phyloP scores from a whole-genome alignment of 2,888 invertebrate species.

The Oligia latruncula region DNA sequence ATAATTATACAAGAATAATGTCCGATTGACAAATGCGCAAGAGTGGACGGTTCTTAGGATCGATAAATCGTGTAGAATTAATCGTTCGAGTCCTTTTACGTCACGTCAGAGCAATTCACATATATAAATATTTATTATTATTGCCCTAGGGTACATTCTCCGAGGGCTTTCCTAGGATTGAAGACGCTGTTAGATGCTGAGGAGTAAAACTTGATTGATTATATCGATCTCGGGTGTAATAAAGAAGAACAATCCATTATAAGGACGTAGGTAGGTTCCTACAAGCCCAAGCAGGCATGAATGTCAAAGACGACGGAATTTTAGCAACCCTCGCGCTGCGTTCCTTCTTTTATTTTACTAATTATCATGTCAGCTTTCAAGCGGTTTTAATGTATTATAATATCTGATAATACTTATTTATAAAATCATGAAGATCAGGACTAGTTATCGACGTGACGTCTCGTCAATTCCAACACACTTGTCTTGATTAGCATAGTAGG shows the following conservation, averaged over 20 bases:
- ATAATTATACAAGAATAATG: slow-evolving; percentile 28
- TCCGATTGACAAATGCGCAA: slow-evolving; percentile 50
- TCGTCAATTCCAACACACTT: neutral
- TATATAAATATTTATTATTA: slow-evolving; percentile 51
- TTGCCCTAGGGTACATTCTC: slow-evolving; percentile 30
- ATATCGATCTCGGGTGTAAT: neutral
- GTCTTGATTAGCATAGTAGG: slow-evolving; percentile 23
- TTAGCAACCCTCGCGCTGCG: neutral
- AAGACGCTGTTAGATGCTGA: slow-evolving; percentile 27
- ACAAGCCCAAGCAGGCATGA: neutral
- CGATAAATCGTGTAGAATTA: slow-evolving; percentile 60
- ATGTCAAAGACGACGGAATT: neutral
- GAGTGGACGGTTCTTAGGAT: slow-evolving; percentile 48
- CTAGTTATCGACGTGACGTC: slow-evolving; percentile 15
- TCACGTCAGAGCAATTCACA: slow-evolving; percentile 46
- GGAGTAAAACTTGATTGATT: slow-evolving; percentile 27
- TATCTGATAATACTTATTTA: too few relatives aligned
- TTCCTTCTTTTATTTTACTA: neutral
- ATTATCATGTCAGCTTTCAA: neutral
- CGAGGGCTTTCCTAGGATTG: slow-evolving; percentile 25
- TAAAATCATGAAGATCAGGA: slow-evolving; percentile 1
- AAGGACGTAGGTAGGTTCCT: neutral
- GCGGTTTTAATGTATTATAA: neutral
- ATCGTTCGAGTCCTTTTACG: slow-evolving; percentile 55
- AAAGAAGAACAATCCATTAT: neutral